phyloP scores from a whole-genome alignment of 1,140 invertebrate genomes.

The Myzus persicae region DNA sequence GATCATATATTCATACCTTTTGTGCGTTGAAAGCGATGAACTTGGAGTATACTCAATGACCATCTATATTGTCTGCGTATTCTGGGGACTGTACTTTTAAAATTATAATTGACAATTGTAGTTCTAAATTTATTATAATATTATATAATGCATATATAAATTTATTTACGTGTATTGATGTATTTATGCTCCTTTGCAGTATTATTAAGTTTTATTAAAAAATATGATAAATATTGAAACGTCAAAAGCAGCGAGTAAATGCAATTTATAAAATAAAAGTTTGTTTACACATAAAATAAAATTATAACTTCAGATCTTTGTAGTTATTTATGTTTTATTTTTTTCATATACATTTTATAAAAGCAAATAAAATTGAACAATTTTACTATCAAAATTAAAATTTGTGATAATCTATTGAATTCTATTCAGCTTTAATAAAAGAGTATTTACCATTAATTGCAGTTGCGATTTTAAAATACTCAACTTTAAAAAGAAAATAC shows the following conservation, averaged over 20 bases:
- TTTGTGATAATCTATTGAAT: neutral
- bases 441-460: neutral
- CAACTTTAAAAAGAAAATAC: no score
- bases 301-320: neutral
- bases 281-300: neutral
- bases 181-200: neutral
- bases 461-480: neutral
- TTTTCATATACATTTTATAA: neutral
- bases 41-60: no score
- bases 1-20: no score
- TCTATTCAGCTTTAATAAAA: neutral
- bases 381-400: neutral
- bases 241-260: slow-evolving; percentile 13
- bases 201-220: slow-evolving; percentile 11
- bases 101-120: neutral
- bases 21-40: no score
- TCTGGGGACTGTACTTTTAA: neutral
- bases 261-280: neutral
- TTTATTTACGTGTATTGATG: neutral
- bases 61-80: neutral
- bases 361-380: neutral
- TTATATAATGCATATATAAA: neutral
- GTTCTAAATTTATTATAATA: neutral
- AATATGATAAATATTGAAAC: neutral
- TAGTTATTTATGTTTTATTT: neutral